Percentiles rank a stretch among this genome's conserved stretches.
These are phyloP conservation scores for Cephus cinctus DNA, from an alignment of 1,140 invertebrate genomes.

Conservation along the genomic window DNA sequence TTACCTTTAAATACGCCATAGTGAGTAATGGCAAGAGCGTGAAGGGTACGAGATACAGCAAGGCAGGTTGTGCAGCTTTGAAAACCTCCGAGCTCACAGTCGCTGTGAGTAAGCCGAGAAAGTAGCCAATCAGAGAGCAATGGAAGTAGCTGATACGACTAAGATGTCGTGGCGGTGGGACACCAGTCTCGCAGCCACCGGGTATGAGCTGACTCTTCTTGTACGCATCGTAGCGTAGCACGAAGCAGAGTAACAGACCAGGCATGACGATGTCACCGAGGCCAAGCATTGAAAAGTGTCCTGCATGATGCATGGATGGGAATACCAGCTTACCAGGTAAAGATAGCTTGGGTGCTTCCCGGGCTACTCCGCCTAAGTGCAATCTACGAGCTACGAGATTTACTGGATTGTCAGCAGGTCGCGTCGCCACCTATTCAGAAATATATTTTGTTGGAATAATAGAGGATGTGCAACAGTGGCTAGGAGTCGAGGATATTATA, in stretches of 20 bases:
- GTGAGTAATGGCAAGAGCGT: constrained; percentile 92
- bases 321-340: constrained; percentile 96
- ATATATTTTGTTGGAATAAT: constrained; percentile 10
- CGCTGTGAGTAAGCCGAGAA: constrained; percentile 92
- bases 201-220: constrained; percentile 83
- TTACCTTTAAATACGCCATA: constrained; percentile 96
- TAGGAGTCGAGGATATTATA: constrained; percentile 4
- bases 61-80: constrained; percentile 95
- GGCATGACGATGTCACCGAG: constrained; percentile 98
- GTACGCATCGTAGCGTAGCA: constrained; percentile 93
- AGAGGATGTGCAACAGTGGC: neutral
- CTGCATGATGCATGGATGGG: constrained; percentile 92
- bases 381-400: constrained; percentile 89
- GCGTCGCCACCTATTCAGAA: constrained; percentile 68
- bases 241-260: constrained; percentile 93
- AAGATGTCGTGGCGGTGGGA: constrained; percentile 73
- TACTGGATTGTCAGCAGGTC: constrained; percentile 95
- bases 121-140: constrained; percentile 97
- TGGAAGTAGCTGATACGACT: constrained; percentile 87
- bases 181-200: constrained; percentile 70
- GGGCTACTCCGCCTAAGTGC: constrained; percentile 81
- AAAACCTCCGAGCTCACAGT: constrained; percentile 97
- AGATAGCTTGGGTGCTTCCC: constrained; percentile 91
- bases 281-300: constrained; percentile 96
- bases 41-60: constrained; percentile 96